Evolutionary conservation across 2,797 vertebrate genomes (phyloP), one percentile per base, ranked within the genome.

Genomic region (Pelobates cultripes): DNA sequence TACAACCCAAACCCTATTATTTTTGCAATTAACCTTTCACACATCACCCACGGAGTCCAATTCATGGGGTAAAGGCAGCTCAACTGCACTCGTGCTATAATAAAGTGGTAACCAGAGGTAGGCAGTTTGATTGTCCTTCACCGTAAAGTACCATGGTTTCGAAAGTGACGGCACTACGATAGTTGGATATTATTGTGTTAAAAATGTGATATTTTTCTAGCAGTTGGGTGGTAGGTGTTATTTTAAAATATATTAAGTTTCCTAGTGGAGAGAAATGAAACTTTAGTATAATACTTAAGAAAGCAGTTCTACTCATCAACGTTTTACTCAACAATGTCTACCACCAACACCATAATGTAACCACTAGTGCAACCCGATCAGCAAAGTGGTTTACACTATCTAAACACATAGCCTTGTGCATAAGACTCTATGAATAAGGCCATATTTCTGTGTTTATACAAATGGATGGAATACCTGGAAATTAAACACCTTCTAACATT

Each of bases 401-500:
- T 66, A 81, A 51, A 79, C 80, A 77, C 71, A 85, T 72, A 53
- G 71, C 67, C 69, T 15, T 55, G 45, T 83, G 47, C 51, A 57
- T 51, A 81, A 77, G 82, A 85, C 82, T 63, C 70, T 53, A 86
- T 79, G 55, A 77, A 60, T 15, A 75, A 79, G 73, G 83, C 70
- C 61, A 79, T 88, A 77, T 88, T 87, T 86, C 89, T 89, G 87
- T 89, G 86, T 82, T 85, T 87, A 84, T 67, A 55, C 85, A 88
- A 87, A 85, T 89, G 64, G 85, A 92, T 87, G 86, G 66, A 2
- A 85, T 89, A 51, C 85, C 89, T 88, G 85, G 88, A 92, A 91
- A 90, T 88, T 83, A 89, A 91, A 88, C 86, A 90, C 86, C 80
- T 84, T 87, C 83, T 89, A 90, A 69, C 75, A 70, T 92, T 91